Evolutionary conservation across 2,797 vertebrate species (phyloP), one percentile per base, ranked within the genome.

Genomic region (Pangasius macronema): DNA sequence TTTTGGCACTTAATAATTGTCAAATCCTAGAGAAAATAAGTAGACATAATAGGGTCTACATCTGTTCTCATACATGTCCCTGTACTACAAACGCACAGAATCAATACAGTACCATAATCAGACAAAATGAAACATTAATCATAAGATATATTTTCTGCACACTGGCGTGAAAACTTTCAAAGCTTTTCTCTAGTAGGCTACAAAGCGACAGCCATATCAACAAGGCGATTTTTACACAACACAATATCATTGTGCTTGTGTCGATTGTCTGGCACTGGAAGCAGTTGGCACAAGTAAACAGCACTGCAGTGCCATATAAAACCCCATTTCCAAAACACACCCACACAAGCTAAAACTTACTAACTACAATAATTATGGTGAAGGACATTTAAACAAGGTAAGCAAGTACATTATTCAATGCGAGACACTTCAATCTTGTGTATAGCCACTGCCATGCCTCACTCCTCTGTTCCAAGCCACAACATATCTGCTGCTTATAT

Each of bases 281-380:
- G 87, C 87, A 59, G 88, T 89, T 92, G 87, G 91, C 87, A 88
- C 20, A 67, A 57, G 76, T 82, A 82, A 88, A 77, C 80, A 86
- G 86, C 89, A 92, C 88, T 90, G 90, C 87, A 89, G 91, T 91
- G 86, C 67, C 79, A 90, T 88, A 92, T 83, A 85, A 91, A 91
- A 91, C 81, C 55, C 91, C 88, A 89, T 89, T 91, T 88, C 65
- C 76, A 92, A 92, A 87, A 92, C 88, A 88, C 79, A 80, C 87
- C 87, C 88, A 89, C 93, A 91, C 18, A 22, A 22, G 49, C 55
- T 79, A 79, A 55, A 79, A 89, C 77, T 88, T 84, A 83, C 84
- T 89, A 87, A 93, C 92, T 90, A 90, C 83, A 90, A 75, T 67
- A 91, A 90, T 93, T 92, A 93, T 84, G 88, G 24, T 63, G 46